phyloP scores from a whole-genome alignment of 2,113 vertebrate species.

The Gadus chalcogrammus region DNA sequence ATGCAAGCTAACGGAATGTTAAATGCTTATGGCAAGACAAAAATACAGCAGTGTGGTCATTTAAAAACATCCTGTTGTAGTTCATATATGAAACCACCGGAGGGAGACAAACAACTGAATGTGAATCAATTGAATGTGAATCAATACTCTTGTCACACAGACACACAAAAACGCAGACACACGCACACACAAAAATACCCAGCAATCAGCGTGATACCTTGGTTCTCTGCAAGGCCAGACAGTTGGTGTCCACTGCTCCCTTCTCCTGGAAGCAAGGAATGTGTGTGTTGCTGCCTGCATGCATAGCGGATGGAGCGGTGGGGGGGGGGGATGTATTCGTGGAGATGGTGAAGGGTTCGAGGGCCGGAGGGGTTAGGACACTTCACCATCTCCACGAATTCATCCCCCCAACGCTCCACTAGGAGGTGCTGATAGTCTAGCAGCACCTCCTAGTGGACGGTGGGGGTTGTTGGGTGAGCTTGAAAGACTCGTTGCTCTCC shows the following conservation, averaged over 20 bases:
- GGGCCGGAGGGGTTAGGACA: slow-evolving; percentile 21
- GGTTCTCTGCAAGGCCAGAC: not conserved
- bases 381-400: not conserved
- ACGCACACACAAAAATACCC: not conserved
- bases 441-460: slow-evolving; percentile 81
- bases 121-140: not conserved
- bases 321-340: not conserved
- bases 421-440: slow-evolving; percentile 56
- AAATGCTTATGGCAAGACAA: too few relatives aligned
- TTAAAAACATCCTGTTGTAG: slow-evolving; percentile 17
- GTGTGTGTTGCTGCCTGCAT: not conserved
- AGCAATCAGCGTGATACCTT: slow-evolving; percentile 9
- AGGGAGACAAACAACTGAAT: slow-evolving; percentile 42
- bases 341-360: not conserved
- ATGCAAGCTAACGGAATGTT: too few relatives aligned
- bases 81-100: slow-evolving; percentile 38
- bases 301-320: not conserved
- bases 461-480: slow-evolving; percentile 75
- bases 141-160: not conserved
- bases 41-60: too few relatives aligned
- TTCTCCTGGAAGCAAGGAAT: too few relatives aligned
- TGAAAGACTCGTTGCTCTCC: slow-evolving; percentile 83
- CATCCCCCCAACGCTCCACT: not conserved
- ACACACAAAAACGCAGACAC: not conserved
- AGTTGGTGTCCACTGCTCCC: too few relatives aligned